A percentile compares a stretch with the other conserved stretches of the same genome.
Evolutionary conservation across 2,888 invertebrate species (phyloP).

Genomic region (Zonitis immaculata): DNA sequence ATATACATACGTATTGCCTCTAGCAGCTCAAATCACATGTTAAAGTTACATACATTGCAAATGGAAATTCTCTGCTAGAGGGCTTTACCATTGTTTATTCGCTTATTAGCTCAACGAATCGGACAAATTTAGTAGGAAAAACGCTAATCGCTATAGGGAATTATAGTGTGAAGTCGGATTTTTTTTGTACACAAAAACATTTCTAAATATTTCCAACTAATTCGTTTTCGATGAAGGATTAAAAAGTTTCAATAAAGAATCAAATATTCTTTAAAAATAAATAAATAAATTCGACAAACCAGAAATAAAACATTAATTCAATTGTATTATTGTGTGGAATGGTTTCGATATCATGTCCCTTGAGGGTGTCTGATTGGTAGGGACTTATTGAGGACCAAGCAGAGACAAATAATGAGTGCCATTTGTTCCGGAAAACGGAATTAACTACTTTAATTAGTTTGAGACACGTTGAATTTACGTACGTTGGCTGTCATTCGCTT

Average conservation of each 20-base stretch:
- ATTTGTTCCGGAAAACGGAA: conserved; percentile 49
- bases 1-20: no score
- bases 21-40: conserved; percentile 36
- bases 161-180: conserved; percentile 17
- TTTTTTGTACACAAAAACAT: conserved; percentile 5
- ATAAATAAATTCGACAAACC: no score
- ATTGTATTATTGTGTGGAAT: not conserved
- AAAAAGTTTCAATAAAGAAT: no score
- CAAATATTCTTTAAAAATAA: no score
- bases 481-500: conserved; percentile 42
- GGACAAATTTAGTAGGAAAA: conserved; percentile 27
- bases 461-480: conserved; percentile 50
- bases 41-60: conserved; percentile 35
- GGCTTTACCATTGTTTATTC: conserved; percentile 34
- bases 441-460: conserved; percentile 52
- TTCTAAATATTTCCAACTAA: not conserved
- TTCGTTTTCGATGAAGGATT: not conserved
- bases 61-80: conserved; percentile 31
- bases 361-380: conserved; percentile 32
- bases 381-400: conserved; percentile 33
- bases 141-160: conserved; percentile 16
- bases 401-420: conserved; percentile 46
- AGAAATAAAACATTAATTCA: no score
- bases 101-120: conserved; percentile 31
- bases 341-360: conserved; percentile 9